A percentile compares a stretch with the other conserved stretches of the same genome.
These are phyloP conservation scores for Chaetura pelagica DNA, from an alignment of 2,113 vertebrate genomes.

Conservation along the genomic window DNA sequence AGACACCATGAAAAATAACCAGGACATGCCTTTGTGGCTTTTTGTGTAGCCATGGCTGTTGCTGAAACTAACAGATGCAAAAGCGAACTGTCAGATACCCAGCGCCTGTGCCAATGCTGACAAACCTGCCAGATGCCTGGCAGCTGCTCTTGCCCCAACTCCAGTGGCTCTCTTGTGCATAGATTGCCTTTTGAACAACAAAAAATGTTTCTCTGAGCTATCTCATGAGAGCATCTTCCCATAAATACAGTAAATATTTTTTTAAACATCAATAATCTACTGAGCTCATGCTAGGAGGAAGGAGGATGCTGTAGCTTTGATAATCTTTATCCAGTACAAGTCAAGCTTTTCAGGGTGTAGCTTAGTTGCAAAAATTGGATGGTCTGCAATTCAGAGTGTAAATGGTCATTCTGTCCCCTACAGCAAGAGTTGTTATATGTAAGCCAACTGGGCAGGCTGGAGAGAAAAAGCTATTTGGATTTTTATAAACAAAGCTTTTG, in stretches of 20 bases:
- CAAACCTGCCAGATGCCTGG: conserved; percentile 70
- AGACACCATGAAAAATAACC: conserved; percentile 71
- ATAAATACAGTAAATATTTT: not conserved
- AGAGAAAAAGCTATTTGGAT: conserved; percentile 49
- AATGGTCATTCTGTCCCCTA: conserved; percentile 48
- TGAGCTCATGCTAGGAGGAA: not conserved
- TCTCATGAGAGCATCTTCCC: conserved; percentile 18
- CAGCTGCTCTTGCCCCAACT: conserved; percentile 57
- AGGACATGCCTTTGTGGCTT: conserved; percentile 66
- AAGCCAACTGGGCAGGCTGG: conserved; percentile 32
- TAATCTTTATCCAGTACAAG: not conserved
- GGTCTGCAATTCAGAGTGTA: not conserved
- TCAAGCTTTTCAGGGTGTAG: not conserved
- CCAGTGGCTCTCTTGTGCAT: conserved; percentile 38
- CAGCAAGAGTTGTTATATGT: conserved; percentile 12
- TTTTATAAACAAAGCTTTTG: conserved; percentile 64
- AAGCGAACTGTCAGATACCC: conserved; percentile 64
- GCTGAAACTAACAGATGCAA: conserved; percentile 69
- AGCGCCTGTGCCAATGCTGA: conserved; percentile 54
- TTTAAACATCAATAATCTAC: not conserved
- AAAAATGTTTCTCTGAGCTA: not conserved
- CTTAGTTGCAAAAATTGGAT: not conserved
- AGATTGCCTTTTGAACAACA: conserved; percentile 26
- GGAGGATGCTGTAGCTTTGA: not conserved
- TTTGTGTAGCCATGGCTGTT: conserved; percentile 67